phyloP scores from a whole-genome alignment of 53 echinoderm and acorn worm species.

The Crossaster papposus region DNA sequence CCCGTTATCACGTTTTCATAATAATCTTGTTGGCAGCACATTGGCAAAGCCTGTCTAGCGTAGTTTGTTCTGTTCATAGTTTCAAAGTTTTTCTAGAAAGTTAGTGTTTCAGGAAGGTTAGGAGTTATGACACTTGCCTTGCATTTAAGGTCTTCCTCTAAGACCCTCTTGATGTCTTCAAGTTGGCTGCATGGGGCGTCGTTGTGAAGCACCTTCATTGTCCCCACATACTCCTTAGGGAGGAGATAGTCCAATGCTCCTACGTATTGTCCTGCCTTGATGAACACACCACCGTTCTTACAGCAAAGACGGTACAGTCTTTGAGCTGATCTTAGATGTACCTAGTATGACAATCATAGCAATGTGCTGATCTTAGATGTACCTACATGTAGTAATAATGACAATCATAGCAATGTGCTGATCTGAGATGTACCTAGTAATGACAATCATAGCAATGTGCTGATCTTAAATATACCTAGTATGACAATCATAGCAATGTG shows the following conservation, averaged over 20 bases:
- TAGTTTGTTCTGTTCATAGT: no score
- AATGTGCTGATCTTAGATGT: no score
- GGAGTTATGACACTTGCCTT: slow-evolving; percentile 22
- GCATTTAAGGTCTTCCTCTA: slow-evolving; percentile 80
- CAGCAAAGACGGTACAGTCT: slow-evolving; percentile 76
- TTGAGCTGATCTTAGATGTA: slow-evolving; percentile 85
- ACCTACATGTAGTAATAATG: no score
- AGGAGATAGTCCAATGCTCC: slow-evolving; percentile 94
- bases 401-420: no score
- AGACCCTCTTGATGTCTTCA: slow-evolving; percentile 78
- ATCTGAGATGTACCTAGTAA: no score
- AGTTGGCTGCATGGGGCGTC: slow-evolving; percentile 85
- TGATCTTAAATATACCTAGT: no score
- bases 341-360: slow-evolving; percentile 44
- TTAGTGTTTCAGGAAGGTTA: neutral
- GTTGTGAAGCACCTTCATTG: slow-evolving; percentile 96
- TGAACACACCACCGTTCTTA: slow-evolving; percentile 93
- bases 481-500: no score
- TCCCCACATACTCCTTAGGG: slow-evolving; percentile 91
- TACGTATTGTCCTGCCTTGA: slow-evolving; percentile 94
- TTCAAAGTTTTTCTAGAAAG: neutral
- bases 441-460: no score
- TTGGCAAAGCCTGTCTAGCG: no score
- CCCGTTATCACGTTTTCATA: no score
- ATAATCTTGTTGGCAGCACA: no score